A percentile compares a stretch with the other conserved stretches of the same genome.
Conservation (phyloP, 2,888 invertebrate species). For the Torymus texanus region DNA sequence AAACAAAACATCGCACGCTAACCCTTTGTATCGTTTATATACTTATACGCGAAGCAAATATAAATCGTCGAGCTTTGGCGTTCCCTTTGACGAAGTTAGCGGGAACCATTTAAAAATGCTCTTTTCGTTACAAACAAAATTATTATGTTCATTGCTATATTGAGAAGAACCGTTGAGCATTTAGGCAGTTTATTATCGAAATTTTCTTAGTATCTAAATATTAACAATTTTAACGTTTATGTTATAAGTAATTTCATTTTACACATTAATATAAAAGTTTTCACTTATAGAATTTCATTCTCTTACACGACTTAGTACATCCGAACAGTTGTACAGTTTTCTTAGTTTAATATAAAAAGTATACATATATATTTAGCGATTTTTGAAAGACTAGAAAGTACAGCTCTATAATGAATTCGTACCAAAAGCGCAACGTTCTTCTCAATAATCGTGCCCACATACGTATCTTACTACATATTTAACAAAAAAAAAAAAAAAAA, state of each 20-base stretch:
- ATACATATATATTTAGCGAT: no score
- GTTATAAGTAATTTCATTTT: no score
- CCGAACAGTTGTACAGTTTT: no score
- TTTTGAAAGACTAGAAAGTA: slow-evolving; percentile 10
- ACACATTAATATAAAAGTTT: no score
- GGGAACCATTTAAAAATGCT: neutral
- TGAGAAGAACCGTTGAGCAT: slow-evolving; percentile 16
- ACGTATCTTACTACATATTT: no score
- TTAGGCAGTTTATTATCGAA: neutral
- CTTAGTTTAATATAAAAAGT: no score
- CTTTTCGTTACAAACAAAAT: neutral
- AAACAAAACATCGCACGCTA: slow-evolving; percentile 9
- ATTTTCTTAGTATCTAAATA: no score
- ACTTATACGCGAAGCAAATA: neutral
- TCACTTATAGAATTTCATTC: no score
- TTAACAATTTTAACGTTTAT: no score
- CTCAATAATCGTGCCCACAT: neutral
- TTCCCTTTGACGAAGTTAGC: neutral
- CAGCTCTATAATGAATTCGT: neutral
- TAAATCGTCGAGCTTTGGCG: neutral
- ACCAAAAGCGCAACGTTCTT: slow-evolving; percentile 18
- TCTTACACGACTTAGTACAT: no score
- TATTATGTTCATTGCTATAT: neutral
- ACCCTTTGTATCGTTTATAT: slow-evolving; percentile 5
- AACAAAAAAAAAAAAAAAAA: neutral